Base-by-base conservation (phyloP, 2,113 vertebrate genomes). In the Nerophis lumbriciformis region DNA sequence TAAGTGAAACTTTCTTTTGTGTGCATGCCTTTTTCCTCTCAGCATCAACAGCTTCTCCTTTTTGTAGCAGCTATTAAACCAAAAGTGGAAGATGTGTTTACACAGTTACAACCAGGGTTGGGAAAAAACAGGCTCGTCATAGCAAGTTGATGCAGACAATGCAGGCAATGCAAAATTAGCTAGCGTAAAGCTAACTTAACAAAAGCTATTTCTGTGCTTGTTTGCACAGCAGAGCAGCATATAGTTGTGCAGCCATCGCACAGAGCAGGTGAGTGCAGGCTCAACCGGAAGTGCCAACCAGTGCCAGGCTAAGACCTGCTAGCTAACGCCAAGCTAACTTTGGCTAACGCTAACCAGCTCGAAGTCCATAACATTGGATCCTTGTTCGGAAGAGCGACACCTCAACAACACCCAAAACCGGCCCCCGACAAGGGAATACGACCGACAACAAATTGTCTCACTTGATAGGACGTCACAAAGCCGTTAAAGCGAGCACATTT, bases 341-440 rank as follows among this genome's bases (percentile, higher is more conserved):
- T 16, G 6, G 84, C 84, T 86, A 83, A 81, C 3, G 82, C 80
- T 79, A 82, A 73, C 65, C 57, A 81, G 75, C 83, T 73, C 80
- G 65, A 81, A 81, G 82, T 85, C 78, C 81, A 68, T 48, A 77
- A 85, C 83, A 76, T 80, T 74, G 47, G 61, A 63, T 53, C 61
- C 64, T 53, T 45, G 44, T 66, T 16, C 21, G n/a, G 68, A 73
- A 59, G 58, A 49, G 71, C 59, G 48, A 48, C 52, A 47, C 13
- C 16, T 59, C 21, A 64, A 63, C 59, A 15, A 61, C 75, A 75
- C 71, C 68, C 69, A 53, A 4, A 44, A 21, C 2, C 54, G 53
- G 59, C 73, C 63, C 48, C 53, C 36, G 13, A 6, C 15, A 38
- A 6, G 39, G 12, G 6, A 44, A 57, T 10, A 42, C 12, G 21